phyloP scores from a whole-genome alignment of 2,797 vertebrate genomes.

The Gobionotothen gibberifrons region DNA sequence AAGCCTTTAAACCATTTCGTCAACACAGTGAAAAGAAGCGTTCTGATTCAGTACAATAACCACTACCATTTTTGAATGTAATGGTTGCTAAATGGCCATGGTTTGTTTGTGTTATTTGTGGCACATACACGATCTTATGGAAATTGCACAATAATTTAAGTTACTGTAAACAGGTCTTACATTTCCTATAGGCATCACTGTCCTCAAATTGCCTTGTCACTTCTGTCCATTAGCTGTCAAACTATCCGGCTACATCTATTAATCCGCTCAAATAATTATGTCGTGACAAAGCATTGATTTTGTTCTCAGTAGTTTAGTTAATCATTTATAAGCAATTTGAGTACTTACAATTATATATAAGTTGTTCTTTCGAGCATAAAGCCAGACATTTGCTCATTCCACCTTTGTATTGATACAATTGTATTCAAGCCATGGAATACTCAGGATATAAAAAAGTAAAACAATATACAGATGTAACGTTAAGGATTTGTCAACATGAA shows the following conservation, averaged over 20 bases:
- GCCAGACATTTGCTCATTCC: neutral
- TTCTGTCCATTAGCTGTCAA: conserved; percentile 55
- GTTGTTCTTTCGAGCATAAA: neutral
- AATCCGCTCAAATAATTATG: neutral
- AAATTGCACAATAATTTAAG: neutral
- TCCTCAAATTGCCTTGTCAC: conserved; percentile 74
- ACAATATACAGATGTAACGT: too few species aligned
- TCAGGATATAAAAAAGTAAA: too few species aligned
- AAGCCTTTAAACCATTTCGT: conserved; percentile 12
- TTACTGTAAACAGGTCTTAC: conserved; percentile 8
- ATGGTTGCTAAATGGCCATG: neutral
- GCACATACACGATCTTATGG: too few species aligned
- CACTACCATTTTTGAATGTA: too few species aligned
- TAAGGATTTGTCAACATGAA: too few species aligned
- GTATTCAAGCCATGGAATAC: too few species aligned
- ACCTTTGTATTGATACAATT: too few species aligned
- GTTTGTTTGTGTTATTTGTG: too few species aligned
- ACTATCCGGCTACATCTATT: conserved; percentile 5
- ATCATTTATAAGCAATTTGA: neutral
- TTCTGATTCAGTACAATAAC: neutral
- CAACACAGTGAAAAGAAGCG: conserved; percentile 8
- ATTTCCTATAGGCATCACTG: conserved; percentile 10
- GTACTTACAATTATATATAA: neutral
- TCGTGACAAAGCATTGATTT: too few species aligned
- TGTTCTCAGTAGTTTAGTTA: neutral